Base-by-base conservation (phyloP, 37 sponge, comb jelly and placozoan species). In the Beroe ovata region DNA sequence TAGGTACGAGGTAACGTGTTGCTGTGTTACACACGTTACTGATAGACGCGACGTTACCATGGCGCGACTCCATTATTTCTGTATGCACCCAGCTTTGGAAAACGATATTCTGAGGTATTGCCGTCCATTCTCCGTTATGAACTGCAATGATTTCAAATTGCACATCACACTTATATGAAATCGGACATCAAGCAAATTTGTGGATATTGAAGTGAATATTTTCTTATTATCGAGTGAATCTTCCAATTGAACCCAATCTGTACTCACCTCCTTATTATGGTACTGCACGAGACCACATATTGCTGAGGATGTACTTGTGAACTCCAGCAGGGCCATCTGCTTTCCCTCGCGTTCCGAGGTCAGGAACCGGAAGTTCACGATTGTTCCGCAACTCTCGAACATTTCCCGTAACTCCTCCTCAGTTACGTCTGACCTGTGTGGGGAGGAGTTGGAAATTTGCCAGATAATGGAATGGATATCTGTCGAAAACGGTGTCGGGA, bases 291-390 rank as follows among this genome's bases (percentile, higher is more conserved):
- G 84, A 1, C 84, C 84, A 29, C 84, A 39, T n/a, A 77, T 77
- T 23, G 84, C 84, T 19, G 84, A 77, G 28, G 36, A 32, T 23
- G 84, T 77, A 29, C 25, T 77, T 20, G 84, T 77, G 54, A 77
- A 77, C 84, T 77, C 84, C 41, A 77, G 42, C 47, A 77, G 84
- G 3, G 84, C 84, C 84, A 77, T 77, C 84, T 77, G 84, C 33
- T 77, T 77, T 42, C 33, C 84, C 8, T 30, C 36, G 14, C 84
- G 41, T 20, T 77, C 84, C 11, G 84, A 77, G 54, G 84, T 42
- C 23, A 77, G 84, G 47, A 77, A 77, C 22, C 84, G 42, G 84
- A 77, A 77, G 84, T 77, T 77, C 11, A 77, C 84, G 22, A 77
- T 77, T 1, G 84, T 42, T 23, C 84, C 84, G 54, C 84, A 77